Evolutionary conservation across 1,140 invertebrate species (phyloP).

Genomic region (Babylonia areolata): DNA sequence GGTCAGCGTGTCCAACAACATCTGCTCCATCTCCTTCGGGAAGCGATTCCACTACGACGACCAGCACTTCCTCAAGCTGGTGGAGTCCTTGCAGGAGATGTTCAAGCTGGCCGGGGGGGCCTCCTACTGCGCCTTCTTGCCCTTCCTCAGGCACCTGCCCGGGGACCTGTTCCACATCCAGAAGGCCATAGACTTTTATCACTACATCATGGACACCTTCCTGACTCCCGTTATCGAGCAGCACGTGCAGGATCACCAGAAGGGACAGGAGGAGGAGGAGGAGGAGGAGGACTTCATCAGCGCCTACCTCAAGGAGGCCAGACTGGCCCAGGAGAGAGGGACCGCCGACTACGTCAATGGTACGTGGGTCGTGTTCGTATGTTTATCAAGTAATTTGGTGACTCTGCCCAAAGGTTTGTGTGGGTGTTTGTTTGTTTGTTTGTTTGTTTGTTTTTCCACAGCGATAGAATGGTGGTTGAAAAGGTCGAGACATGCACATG

Average conservation of each 20-base stretch:
- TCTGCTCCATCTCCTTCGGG: conserved; percentile 52
- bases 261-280: conserved; percentile 13
- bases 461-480: not conserved
- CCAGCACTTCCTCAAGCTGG: conserved; percentile 31
- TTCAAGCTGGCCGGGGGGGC: not conserved
- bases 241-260: not conserved
- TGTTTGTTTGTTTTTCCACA: not conserved
- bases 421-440: too few species aligned
- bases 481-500: not conserved
- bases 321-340: not conserved
- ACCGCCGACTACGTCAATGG: not conserved
- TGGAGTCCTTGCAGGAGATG: conserved; percentile 32
- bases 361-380: not conserved
- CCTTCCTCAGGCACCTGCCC: not conserved
- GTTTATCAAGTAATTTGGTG: too few species aligned
- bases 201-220: not conserved
- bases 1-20: conserved; percentile 51
- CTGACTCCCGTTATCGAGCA: not conserved
- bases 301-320: conserved; percentile 14
- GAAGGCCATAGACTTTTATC: not conserved
- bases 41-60: conserved; percentile 75
- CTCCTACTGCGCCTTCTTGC: not conserved
- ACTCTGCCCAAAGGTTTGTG: too few species aligned
- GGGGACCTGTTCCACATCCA: conserved; percentile 20
- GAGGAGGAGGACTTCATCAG: conserved; percentile 37